phyloP scores from a whole-genome alignment of 2,113 vertebrate genomes.

The Galeopterus variegatus region DNA sequence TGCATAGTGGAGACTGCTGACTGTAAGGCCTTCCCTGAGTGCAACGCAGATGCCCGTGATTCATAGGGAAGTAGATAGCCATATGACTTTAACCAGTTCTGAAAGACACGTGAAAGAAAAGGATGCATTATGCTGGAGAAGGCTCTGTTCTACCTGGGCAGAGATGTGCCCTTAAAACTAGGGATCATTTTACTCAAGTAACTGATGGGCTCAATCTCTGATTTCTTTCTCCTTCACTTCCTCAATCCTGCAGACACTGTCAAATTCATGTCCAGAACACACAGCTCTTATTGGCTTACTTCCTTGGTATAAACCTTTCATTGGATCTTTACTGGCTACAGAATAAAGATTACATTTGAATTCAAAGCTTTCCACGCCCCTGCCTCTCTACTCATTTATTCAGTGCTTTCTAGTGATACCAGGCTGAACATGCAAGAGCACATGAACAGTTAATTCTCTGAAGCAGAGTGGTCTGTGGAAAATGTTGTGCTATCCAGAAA shows the following conservation, averaged over 20 bases:
- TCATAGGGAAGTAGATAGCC: constrained; percentile 95
- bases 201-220: not conserved
- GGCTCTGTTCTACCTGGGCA: not conserved
- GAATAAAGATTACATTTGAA: constrained; percentile 44
- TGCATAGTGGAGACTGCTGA: constrained; percentile 96
- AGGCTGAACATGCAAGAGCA: not conserved
- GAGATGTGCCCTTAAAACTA: not conserved
- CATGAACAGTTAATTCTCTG: not conserved
- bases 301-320: not conserved
- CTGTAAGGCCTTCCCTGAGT: constrained; percentile 95
- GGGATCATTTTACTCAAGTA: not conserved
- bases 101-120: constrained; percentile 79
- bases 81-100: constrained; percentile 96
- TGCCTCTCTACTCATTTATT: constrained; percentile 1
- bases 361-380: constrained; percentile 5
- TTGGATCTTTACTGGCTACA: not conserved
- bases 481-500: not conserved
- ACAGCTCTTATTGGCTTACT: not conserved
- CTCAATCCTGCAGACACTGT: not conserved
- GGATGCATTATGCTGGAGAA: constrained; percentile 46
- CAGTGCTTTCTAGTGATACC: not conserved
- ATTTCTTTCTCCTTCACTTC: not conserved
- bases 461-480: not conserved
- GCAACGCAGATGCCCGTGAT: constrained; percentile 92
- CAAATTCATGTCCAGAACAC: constrained; percentile 46